Base-by-base conservation (phyloP, 2,888 invertebrate species). In the Drosophila seclusa region DNA sequence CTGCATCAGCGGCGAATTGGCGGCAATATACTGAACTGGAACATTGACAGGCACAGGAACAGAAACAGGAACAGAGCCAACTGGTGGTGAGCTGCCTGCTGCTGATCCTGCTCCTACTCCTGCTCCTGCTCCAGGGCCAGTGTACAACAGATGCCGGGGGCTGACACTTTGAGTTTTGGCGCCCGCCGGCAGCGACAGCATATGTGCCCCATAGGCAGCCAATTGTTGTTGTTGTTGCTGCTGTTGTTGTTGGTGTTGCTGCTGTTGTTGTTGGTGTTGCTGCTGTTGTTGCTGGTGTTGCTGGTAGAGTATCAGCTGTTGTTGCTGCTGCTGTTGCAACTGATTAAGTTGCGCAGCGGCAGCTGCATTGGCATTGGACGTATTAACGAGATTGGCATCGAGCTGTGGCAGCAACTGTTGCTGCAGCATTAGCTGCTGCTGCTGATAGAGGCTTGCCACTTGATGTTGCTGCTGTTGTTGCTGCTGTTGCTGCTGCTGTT, bases 351-450 rank as follows among this genome's bases (percentile, higher is more conserved):
- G 90, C 8, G 84, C 90, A 36, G 90, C 87, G 11, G 90, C 90
- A 42, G 87, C 83, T 73, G 91, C 90, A 74, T 91, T 91, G 84
- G 91, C 90, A 79, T 91, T 91, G 91, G 91, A 91, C 92, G 91
- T 88, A 90, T 90, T 91, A 75, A 91, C 85, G 59, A 89, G 79
- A 65, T 76, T 84, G 77, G 85, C 83, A 79, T 85, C 81, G 77
- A 88, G 83, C 73, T 91, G 90, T 52, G 90, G 84, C 70, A 91
- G 83, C 78, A 92, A 76, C 72, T 82, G 86, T 59, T 81, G 86
- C 55, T 81, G 80, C 40, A 73, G 78, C 32, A 68, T 75, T 49
- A 70, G 69, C 40, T 68, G 82, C 62, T 79, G 86, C 57, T 81
- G 78, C 59, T 86, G 76, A 55, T 83, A 80, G 61, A 80, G 66